These are phyloP conservation scores for Drosophila sp. DNA, from an alignment of 1,140 invertebrate species.

Conservation along the genomic window DNA sequence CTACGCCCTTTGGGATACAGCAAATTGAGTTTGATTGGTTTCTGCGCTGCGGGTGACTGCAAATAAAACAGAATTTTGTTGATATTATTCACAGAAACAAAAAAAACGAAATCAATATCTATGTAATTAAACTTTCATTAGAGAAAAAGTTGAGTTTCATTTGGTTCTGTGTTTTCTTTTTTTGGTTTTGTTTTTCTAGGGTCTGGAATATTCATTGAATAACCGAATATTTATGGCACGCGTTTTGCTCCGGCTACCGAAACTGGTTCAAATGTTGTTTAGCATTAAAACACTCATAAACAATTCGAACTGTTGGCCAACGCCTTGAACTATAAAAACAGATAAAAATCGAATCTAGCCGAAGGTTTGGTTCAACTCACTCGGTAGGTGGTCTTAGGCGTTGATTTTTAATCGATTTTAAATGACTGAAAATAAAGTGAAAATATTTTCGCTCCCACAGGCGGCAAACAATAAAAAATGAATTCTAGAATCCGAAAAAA, in stretches of 20 bases:
- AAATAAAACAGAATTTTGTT: neutral
- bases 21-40: neutral
- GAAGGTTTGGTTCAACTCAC: slow-evolving; percentile 20
- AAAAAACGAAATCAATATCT: slow-evolving; percentile 43
- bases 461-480: neutral
- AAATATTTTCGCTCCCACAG: slow-evolving; percentile 21
- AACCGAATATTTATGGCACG: slow-evolving; percentile 51
- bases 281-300: slow-evolving; percentile 49
- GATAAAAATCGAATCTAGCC: slow-evolving; percentile 3
- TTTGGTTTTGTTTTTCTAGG: slow-evolving; percentile 1
- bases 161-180: neutral
- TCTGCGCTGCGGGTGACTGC: neutral
- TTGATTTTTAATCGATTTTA: slow-evolving; percentile 76
- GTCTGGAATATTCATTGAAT: slow-evolving; percentile 40
- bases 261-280: slow-evolving; percentile 67
- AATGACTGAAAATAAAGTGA: slow-evolving; percentile 53
- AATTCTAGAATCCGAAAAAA: neutral
- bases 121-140: slow-evolving; percentile 67
- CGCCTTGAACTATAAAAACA: slow-evolving; percentile 51
- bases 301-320: slow-evolving; percentile 21
- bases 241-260: slow-evolving; percentile 57
- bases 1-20: neutral
- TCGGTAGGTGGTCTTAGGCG: slow-evolving; percentile 64
- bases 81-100: slow-evolving; percentile 27
- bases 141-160: slow-evolving; percentile 17